phyloP scores from a whole-genome alignment of 1,140 invertebrate genomes.

The Leptestheria dahalacensis region DNA sequence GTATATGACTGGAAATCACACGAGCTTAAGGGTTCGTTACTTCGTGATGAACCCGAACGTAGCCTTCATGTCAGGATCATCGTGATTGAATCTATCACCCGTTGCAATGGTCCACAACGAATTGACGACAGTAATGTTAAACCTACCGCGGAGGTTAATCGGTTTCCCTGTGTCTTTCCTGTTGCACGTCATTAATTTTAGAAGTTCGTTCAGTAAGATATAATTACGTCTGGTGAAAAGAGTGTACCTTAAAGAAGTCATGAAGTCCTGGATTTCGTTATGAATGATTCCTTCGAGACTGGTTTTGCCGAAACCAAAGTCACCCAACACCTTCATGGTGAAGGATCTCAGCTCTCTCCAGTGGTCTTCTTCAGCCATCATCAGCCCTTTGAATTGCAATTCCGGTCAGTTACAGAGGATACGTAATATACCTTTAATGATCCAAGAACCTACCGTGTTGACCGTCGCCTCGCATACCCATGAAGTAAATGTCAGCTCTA shows the following conservation, averaged over 20 bases:
- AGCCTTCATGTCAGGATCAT: background rate
- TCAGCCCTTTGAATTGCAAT: conserved; percentile 14
- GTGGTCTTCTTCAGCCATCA: conserved; percentile 13
- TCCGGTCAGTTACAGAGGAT: too few relatives aligned
- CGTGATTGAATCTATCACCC: conserved; percentile 2
- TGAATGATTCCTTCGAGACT: conserved; percentile 17
- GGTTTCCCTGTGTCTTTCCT: conserved; percentile 3
- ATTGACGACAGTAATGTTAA: conserved; percentile 8
- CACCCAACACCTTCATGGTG: conserved; percentile 16
- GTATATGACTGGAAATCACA: background rate
- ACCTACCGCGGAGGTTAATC: conserved; percentile 1
- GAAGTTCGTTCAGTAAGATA: background rate
- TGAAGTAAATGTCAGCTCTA: conserved; percentile 15
- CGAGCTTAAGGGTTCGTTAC: background rate
- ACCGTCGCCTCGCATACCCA: conserved; percentile 6
- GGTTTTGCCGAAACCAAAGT: conserved; percentile 19
- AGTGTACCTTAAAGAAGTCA: conserved; percentile 11
- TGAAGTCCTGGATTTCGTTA: conserved; percentile 17
- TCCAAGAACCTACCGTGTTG: background rate
- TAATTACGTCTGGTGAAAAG: too few relatives aligned
- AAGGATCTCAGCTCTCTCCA: conserved; percentile 18
- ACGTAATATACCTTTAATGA: background rate
- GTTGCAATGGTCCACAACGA: conserved; percentile 13
- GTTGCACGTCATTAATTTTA: background rate
- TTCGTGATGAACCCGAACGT: background rate